Evolutionary conservation across 2,888 invertebrate species (phyloP).

Genomic region (Tuta absoluta): DNA sequence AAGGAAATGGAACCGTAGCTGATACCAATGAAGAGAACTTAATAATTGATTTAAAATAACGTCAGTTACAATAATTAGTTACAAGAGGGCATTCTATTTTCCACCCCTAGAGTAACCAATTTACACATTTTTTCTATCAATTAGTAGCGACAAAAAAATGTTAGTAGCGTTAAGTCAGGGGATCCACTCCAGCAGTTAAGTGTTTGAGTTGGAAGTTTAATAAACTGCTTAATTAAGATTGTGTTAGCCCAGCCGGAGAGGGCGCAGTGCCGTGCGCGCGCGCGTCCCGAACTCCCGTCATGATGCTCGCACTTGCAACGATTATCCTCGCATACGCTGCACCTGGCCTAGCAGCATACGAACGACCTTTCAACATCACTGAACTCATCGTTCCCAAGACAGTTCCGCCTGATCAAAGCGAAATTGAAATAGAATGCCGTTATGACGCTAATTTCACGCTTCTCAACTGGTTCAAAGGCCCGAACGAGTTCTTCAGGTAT

Average conservation of each 20-base stretch:
- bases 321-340: constrained; percentile 42
- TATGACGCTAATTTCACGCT: constrained; percentile 74
- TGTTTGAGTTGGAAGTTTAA: constrained; percentile 67
- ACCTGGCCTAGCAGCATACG: constrained; percentile 32
- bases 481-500: constrained; percentile 70
- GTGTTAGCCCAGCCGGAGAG: constrained; percentile 56
- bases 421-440: constrained; percentile 67
- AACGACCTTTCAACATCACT: constrained; percentile 65
- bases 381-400: constrained; percentile 59
- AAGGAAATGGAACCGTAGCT: not conserved
- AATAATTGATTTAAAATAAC: constrained; percentile 30
- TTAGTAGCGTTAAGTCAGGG: constrained; percentile 49
- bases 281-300: constrained; percentile 44
- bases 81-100: constrained; percentile 40
- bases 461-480: constrained; percentile 72
- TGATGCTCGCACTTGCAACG: constrained; percentile 59
- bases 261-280: constrained; percentile 65
- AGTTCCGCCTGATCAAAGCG: constrained; percentile 55
- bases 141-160: constrained; percentile 55
- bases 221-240: constrained; percentile 78
- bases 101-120: constrained; percentile 65
- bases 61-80: constrained; percentile 32
- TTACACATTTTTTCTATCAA: constrained; percentile 62
- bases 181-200: constrained; percentile 66
- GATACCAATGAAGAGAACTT: not conserved